These are phyloP conservation scores for Orchesella cincta DNA, from an alignment of 1,140 invertebrate genomes.

Conservation along the genomic window DNA sequence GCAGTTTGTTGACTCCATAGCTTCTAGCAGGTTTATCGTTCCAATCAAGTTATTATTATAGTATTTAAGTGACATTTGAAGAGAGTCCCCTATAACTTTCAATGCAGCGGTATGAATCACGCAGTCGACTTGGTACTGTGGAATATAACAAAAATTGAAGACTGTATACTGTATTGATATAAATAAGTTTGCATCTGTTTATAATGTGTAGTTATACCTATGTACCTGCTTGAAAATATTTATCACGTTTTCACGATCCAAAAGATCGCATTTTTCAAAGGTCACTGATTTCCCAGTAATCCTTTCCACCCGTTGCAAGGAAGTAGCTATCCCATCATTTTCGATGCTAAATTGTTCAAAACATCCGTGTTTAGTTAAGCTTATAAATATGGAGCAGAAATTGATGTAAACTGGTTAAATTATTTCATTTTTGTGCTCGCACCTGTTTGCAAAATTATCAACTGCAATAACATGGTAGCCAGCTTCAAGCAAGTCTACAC, in stretches of 20 bases:
- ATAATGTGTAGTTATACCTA: background rate
- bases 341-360: background rate
- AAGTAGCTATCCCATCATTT: background rate
- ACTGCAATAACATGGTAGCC: conserved; percentile 81
- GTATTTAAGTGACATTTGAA: conserved; percentile 83
- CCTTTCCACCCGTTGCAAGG: background rate
- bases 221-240: background rate
- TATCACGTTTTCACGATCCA: background rate
- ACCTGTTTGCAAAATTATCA: conserved; percentile 74
- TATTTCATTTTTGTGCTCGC: background rate
- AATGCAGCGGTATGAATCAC: conserved; percentile 94
- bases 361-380: conserved; percentile 18
- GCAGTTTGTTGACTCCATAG: conserved; percentile 63
- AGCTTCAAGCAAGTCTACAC: conserved; percentile 78
- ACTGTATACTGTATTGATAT: background rate
- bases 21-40: conserved; percentile 76
- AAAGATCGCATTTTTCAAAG: background rate
- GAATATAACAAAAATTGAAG: conserved; percentile 51
- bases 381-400: conserved; percentile 4
- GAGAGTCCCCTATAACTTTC: conserved; percentile 93
- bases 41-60: conserved; percentile 90
- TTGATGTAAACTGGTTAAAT: background rate
- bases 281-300: background rate
- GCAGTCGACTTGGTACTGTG: conserved; percentile 80
- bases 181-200: background rate